Conservation (phyloP, 1,140 invertebrate genomes). For the Venturia canescens region DNA sequence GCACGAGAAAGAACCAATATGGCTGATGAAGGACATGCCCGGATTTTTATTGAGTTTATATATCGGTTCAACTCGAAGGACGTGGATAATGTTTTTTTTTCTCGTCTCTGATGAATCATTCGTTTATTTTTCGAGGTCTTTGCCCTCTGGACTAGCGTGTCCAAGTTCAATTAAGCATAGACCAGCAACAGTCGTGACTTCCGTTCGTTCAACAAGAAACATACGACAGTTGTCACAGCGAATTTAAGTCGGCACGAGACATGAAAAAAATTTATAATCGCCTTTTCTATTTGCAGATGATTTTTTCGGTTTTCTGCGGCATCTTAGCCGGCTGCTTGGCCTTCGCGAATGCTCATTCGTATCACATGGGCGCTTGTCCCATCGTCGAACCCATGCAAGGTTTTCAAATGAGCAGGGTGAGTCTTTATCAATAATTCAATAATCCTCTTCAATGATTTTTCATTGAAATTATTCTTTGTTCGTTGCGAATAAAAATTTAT, state of each 20-base stretch:
- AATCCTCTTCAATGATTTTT: conserved; percentile 38
- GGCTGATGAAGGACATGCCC: background rate
- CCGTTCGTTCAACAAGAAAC: background rate
- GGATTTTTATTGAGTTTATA: background rate
- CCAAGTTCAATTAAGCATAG: conserved; percentile 1
- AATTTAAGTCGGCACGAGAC: background rate
- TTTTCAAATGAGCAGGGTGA: conserved; percentile 86
- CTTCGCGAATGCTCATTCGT: conserved; percentile 77
- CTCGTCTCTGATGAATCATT: background rate
- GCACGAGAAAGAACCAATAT: background rate
- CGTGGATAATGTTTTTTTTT: background rate
- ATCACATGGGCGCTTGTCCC: conserved; percentile 86
- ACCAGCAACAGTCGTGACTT: background rate
- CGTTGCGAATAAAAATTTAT: background rate
- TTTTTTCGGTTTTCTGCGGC: conserved; percentile 51
- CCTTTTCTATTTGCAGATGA: conserved; percentile 64
- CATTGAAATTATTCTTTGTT: background rate
- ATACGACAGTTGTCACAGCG: background rate
- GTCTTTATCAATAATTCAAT: conserved; percentile 45
- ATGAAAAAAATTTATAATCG: background rate
- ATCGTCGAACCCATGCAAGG: conserved; percentile 82
- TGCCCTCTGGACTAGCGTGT: conserved; percentile 17
- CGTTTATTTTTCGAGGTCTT: conserved; percentile 18
- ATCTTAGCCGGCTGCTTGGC: conserved; percentile 59
- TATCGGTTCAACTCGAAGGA: background rate